Evolutionary conservation across 2,888 invertebrate species (phyloP).

Genomic region (Andrena flavipes): DNA sequence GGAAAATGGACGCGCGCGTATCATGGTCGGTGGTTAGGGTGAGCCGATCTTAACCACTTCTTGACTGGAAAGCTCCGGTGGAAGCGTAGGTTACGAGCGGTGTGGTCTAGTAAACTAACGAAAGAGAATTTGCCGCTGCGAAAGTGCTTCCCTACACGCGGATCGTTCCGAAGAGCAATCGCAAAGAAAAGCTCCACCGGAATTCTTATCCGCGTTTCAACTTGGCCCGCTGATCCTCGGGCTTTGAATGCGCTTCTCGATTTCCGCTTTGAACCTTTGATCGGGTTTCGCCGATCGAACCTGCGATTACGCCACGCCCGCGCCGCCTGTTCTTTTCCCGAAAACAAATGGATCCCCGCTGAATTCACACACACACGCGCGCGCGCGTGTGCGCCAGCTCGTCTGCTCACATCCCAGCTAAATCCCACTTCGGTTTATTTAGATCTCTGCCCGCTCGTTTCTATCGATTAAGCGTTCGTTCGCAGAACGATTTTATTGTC

Average conservation of each 20-base stretch:
- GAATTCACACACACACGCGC: not conserved
- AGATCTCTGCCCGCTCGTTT: slow-evolving; percentile 12
- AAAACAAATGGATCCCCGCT: slow-evolving; percentile 41
- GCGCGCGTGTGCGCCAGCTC: not conserved
- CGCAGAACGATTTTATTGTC: not conserved
- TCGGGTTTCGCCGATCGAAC: slow-evolving; percentile 48
- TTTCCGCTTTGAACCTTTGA: slow-evolving; percentile 43
- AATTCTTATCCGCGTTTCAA: slow-evolving; percentile 45
- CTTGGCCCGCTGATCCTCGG: slow-evolving; percentile 23
- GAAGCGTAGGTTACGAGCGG: slow-evolving; percentile 49
- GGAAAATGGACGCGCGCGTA: slow-evolving; percentile 38
- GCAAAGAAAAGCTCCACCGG: slow-evolving; percentile 44
- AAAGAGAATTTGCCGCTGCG: slow-evolving; percentile 61
- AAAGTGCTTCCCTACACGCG: slow-evolving; percentile 57
- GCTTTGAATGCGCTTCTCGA: slow-evolving; percentile 27
- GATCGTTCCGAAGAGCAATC: slow-evolving; percentile 53
- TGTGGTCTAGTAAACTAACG: slow-evolving; percentile 62
- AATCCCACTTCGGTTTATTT: slow-evolving; percentile 39
- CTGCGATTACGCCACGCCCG: slow-evolving; percentile 26
- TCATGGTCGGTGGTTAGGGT: slow-evolving; percentile 47
- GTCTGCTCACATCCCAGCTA: not conserved
- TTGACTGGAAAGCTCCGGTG: slow-evolving; percentile 34
- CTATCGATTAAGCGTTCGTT: slow-evolving; percentile 13
- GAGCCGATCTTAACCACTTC: slow-evolving; percentile 55
- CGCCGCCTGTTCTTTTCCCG: slow-evolving; percentile 8